These are phyloP conservation scores for Halcyon chelicuti DNA, from an alignment of 2,797 vertebrate genomes.

Conservation along the genomic window DNA sequence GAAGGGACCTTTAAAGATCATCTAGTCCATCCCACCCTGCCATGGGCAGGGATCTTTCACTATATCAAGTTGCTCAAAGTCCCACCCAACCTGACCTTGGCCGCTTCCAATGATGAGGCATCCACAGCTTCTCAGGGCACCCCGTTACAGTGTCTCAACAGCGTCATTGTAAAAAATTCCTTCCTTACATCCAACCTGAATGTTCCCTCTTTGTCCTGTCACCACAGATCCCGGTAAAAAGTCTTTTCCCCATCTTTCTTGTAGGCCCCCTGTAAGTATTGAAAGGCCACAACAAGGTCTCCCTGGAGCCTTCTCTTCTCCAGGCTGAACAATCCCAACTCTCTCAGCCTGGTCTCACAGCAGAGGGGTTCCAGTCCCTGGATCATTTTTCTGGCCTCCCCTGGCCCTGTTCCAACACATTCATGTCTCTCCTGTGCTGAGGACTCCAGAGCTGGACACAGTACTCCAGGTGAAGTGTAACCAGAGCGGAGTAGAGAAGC, in stretches of 20 bases:
- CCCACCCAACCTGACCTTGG: background rate
- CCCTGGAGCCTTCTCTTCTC: rapidly evolving
- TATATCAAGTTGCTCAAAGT: rapidly evolving
- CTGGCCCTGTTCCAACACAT: background rate
- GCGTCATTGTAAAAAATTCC: rapidly evolving
- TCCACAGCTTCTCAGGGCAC: background rate
- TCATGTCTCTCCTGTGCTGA: background rate
- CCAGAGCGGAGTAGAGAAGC: rapidly evolving
- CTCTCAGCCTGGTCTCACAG: background rate
- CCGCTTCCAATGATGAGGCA: background rate
- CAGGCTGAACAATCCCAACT: background rate
- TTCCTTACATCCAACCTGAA: background rate
- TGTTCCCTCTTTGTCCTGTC: background rate
- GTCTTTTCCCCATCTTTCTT: background rate
- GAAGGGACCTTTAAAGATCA: background rate
- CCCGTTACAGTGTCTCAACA: background rate
- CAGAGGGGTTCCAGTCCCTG: rapidly evolving
- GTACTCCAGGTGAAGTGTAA: rapidly evolving
- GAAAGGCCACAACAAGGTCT: background rate
- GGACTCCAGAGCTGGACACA: background rate
- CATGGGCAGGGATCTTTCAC: rapidly evolving
- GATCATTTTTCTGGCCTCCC: rapidly evolving
- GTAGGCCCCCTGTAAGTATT: no score
- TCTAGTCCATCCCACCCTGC: rapidly evolving
- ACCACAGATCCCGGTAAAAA: background rate